These are phyloP conservation scores for Eupithecia subumbrata DNA, from an alignment of 2,888 invertebrate species.

Conservation along the genomic window DNA sequence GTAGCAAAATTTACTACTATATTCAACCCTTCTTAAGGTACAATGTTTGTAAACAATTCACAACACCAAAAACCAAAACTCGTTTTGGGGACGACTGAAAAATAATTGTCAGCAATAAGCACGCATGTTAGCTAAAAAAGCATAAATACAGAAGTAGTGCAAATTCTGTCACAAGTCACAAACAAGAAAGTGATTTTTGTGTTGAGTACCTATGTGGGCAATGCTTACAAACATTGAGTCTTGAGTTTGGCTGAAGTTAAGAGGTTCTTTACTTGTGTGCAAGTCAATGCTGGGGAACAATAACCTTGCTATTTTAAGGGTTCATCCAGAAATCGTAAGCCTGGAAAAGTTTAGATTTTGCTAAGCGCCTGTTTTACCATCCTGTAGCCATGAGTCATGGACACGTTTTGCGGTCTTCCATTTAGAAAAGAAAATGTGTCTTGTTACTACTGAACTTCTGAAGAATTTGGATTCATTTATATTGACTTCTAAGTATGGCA, in stretches of 20 bases:
- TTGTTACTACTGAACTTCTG: neutral
- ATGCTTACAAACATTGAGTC: neutral
- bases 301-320: neutral
- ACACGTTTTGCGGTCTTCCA: neutral
- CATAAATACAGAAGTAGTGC: too few relatives aligned
- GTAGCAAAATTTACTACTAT: too few relatives aligned
- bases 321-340: slow-evolving; percentile 63
- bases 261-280: neutral
- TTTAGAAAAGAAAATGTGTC: neutral
- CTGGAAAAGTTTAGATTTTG: slow-evolving; percentile 62
- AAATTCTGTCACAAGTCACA: too few relatives aligned
- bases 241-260: neutral
- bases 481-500: neutral
- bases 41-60: neutral
- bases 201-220: neutral
- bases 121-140: too few relatives aligned
- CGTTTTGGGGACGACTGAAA: neutral
- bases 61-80: neutral
- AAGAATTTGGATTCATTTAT: neutral
- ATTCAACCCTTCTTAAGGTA: neutral
- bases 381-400: neutral
- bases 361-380: slow-evolving; percentile 50
- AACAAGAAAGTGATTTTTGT: neutral
- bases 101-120: neutral
- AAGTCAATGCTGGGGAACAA: neutral